These are phyloP conservation scores for Pseudobourletiella spinata DNA, from an alignment of 1,140 invertebrate species.

Conservation along the genomic window DNA sequence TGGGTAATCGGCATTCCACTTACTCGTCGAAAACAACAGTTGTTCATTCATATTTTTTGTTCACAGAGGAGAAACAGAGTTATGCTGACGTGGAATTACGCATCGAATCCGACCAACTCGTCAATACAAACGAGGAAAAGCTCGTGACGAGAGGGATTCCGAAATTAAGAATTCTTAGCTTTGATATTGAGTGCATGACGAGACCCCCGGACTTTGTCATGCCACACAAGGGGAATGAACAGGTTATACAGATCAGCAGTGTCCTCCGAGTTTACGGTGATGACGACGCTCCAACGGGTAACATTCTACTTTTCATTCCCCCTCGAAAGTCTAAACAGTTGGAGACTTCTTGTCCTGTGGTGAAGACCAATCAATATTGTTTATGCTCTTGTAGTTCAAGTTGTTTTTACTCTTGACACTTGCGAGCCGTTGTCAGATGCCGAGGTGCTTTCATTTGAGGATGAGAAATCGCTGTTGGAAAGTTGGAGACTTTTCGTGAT, in stretches of 20 bases:
- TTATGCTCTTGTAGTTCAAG: not conserved
- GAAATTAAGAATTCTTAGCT: slow-evolving; percentile 25
- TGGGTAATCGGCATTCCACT: not conserved
- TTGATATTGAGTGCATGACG: slow-evolving; percentile 28
- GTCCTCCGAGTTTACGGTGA: no score
- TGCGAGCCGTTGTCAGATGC: slow-evolving; percentile 19
- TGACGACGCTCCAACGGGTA: no score
- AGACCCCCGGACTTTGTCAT: not conserved
- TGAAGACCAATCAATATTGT: no score
- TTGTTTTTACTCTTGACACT: slow-evolving; percentile 15
- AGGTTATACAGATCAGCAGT: slow-evolving; percentile 27
- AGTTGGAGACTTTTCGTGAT: slow-evolving; percentile 23
- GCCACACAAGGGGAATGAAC: slow-evolving; percentile 7
- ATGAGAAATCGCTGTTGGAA: slow-evolving; percentile 18
- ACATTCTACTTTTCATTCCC: no score
- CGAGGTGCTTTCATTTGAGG: slow-evolving; percentile 18
- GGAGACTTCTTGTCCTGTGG: no score
- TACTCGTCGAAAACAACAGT: not conserved
- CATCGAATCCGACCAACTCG: slow-evolving; percentile 9
- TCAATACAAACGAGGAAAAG: not conserved
- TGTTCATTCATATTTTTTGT: not conserved
- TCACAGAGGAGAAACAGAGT: slow-evolving; percentile 13
- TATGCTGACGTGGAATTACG: slow-evolving; percentile 27
- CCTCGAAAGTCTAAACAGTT: no score
- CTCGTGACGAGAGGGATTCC: not conserved